Conservation (phyloP, 1,140 invertebrate species). For the Drosophila sechellia region DNA sequence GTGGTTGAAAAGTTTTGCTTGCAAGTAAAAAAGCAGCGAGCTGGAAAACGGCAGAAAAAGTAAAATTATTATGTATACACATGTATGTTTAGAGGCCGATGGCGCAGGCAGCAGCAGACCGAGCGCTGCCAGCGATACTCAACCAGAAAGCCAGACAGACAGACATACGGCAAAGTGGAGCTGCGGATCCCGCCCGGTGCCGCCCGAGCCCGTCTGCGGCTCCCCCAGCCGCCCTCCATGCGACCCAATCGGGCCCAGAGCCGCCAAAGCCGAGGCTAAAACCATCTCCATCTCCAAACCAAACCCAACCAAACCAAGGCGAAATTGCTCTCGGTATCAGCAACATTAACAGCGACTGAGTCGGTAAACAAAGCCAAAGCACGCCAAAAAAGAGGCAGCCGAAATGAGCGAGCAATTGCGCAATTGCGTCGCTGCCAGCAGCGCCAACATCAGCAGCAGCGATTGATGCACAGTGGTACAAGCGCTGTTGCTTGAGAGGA, state of each 20-base stretch:
- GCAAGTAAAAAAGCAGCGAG: slow-evolving; percentile 82
- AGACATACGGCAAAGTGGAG: not conserved
- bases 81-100: slow-evolving; percentile 77
- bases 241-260: slow-evolving; percentile 15
- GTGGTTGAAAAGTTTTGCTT: slow-evolving; percentile 82
- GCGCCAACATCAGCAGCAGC: slow-evolving; percentile 8
- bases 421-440: slow-evolving; percentile 50
- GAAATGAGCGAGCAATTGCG: slow-evolving; percentile 72
- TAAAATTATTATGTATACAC: slow-evolving; percentile 79
- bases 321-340: slow-evolving; percentile 49
- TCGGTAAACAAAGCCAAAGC: slow-evolving; percentile 33
- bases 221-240: slow-evolving; percentile 8
- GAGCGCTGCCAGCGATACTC: slow-evolving; percentile 35
- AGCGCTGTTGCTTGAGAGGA: not conserved
- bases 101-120: slow-evolving; percentile 21
- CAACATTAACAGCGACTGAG: slow-evolving; percentile 17
- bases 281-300: not conserved
- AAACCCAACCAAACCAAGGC: slow-evolving; percentile 3
- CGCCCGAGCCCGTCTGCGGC: too few species aligned
- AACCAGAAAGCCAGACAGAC: slow-evolving; percentile 20
- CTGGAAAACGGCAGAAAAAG: slow-evolving; percentile 78
- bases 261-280: slow-evolving; percentile 4
- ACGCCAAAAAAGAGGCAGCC: slow-evolving; percentile 59
- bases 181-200: slow-evolving; percentile 20
- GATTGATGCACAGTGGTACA: not conserved